A percentile compares a stretch with the other conserved stretches of the same genome.
Conservation (phyloP, 2,797 vertebrate genomes). For the Crypturellus tataupa region DNA sequence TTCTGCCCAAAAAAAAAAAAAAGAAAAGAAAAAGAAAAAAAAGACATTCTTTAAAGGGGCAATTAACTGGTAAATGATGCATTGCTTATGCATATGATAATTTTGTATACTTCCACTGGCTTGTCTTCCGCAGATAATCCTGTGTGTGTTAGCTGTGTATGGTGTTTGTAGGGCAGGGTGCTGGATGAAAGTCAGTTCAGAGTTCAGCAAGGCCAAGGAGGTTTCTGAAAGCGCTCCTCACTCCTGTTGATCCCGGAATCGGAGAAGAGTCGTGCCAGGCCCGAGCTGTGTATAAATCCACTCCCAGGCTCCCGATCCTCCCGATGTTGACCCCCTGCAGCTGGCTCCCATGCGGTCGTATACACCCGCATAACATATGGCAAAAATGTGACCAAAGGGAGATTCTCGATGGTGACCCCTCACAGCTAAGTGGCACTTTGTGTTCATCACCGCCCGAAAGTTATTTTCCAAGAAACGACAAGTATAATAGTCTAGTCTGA, state of each 20-base stretch:
- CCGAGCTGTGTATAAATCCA: background rate
- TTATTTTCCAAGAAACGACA: background rate
- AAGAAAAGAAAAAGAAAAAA: no score
- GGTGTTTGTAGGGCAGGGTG: background rate
- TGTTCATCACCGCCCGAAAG: background rate
- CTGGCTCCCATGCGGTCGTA: rapidly evolving
- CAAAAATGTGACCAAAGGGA: background rate
- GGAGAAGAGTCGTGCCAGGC: background rate
- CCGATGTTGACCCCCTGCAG: background rate
- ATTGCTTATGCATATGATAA: background rate
- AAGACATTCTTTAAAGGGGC: background rate
- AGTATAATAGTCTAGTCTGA: background rate
- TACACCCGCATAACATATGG: background rate
- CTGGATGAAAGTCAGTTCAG: background rate
- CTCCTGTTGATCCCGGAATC: background rate
- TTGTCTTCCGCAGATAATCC: background rate
- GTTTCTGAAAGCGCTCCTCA: background rate
- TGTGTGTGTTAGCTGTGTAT: background rate
- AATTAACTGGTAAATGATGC: conserved; percentile 23
- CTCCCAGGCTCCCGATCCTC: rapidly evolving
- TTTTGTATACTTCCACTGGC: background rate
- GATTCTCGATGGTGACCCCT: background rate
- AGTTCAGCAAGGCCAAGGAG: background rate
- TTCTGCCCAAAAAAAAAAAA: background rate
- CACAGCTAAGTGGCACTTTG: background rate